Evolutionary conservation across 2,888 invertebrate species (phyloP).

Genomic region (Pyrocoelia pectoralis): DNA sequence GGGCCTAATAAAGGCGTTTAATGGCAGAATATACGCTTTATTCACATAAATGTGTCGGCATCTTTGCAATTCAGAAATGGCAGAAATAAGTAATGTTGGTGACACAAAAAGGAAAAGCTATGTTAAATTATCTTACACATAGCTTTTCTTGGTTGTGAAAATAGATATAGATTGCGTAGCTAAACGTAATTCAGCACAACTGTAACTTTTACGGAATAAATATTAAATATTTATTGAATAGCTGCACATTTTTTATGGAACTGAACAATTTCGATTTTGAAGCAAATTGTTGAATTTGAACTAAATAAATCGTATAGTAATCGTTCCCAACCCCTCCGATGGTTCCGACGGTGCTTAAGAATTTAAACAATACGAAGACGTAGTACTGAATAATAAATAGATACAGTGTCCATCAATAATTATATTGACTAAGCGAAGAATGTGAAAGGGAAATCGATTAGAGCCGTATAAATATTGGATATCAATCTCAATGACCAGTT

Average conservation of each 20-base stretch:
- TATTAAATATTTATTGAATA: constrained; percentile 32
- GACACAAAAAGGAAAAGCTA: constrained; percentile 25
- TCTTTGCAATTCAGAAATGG: constrained; percentile 33
- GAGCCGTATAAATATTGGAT: no score
- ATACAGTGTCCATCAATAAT: no score
- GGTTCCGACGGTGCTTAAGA: no score
- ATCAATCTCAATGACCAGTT: no score
- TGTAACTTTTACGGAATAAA: constrained; percentile 37
- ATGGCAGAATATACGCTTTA: constrained; percentile 22
- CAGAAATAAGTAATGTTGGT: constrained; percentile 35
- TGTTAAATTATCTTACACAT: constrained; percentile 14
- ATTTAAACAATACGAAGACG: no score
- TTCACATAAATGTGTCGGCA: constrained; percentile 19
- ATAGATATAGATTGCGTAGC: constrained; percentile 33
- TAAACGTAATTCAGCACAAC: constrained; percentile 32
- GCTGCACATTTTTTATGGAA: background rate
- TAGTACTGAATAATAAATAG: no score
- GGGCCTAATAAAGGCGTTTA: constrained; percentile 8
- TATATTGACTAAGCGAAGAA: no score
- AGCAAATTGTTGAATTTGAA: no score
- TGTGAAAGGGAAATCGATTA: no score
- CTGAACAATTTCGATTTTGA: background rate
- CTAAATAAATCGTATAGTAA: no score
- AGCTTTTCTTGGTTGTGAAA: constrained; percentile 25
- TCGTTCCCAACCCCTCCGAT: no score